Evolutionary conservation across 1,140 invertebrate species (phyloP), one percentile per base, ranked within the genome.

Genomic region (Oncopodura yosiiana): DNA sequence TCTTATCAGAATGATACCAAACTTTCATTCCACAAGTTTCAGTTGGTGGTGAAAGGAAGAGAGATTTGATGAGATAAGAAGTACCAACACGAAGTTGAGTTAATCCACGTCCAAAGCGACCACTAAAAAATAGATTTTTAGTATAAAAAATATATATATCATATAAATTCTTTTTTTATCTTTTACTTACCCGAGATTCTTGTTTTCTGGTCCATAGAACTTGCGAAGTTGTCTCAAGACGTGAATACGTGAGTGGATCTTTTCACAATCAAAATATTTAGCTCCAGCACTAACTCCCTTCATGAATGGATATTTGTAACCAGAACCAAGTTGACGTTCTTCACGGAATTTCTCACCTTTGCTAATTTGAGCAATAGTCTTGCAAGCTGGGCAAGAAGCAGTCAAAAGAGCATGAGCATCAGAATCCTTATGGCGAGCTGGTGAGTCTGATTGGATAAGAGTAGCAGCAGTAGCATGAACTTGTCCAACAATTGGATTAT

Each of bases 171-270:
- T 8, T 46, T 29, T 16, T 12, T 14, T 3, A 48, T 23, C 8
- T 29, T 16, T 24, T 45, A 29, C 4, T 51, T 57, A 45, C 45
- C 38, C 61, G 26, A 38, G 9, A 37, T 63, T 63, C 53, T 63
- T 63, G 58, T 60, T 60, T 16, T 60, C 62, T 27, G 61, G 59
- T 52, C 58, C 58, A 46, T 60, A 63, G 58, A 58, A 58, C 44
- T 63, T 63, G 34, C 48, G 38, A 24, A 63, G 26, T 38, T 46
- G 41, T 12, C 52, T 53, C 41, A 53, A 24, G 34, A 58, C 55
- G 42, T 60, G 50, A 43, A 49, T 32, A 26, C 58, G 50, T 39
- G 59, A 49, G 62, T 63, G 62, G 27, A 56, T 48, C 44, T 56
- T 58, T 37, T 63, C 62, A 38, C 62, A 63, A 34, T 63, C 62